These are phyloP conservation scores for Chlorospingus semifuscus DNA, from an alignment of 2,797 vertebrate species.

Conservation along the genomic window DNA sequence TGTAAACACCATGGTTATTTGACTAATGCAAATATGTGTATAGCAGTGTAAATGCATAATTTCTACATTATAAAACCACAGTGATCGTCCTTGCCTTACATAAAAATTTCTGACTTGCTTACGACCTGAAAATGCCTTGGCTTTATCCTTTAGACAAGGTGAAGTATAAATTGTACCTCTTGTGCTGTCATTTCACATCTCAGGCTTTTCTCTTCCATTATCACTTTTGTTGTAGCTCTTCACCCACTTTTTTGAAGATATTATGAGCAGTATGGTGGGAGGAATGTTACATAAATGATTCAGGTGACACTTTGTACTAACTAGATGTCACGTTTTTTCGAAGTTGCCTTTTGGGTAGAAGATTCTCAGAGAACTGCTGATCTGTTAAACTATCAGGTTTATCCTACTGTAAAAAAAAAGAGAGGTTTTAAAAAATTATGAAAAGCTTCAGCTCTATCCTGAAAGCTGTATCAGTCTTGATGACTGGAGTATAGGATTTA, in stretches of 20 bases:
- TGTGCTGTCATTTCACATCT: slow-evolving; percentile 10
- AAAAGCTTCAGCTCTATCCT: background rate
- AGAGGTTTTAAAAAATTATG: background rate
- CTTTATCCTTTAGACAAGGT: slow-evolving; percentile 4
- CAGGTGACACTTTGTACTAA: slow-evolving; percentile 45
- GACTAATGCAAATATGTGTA: background rate
- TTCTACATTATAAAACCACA: background rate
- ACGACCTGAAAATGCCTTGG: slow-evolving; percentile 6
- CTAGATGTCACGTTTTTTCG: slow-evolving; percentile 5
- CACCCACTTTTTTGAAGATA: slow-evolving; percentile 31
- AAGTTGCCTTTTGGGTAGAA: slow-evolving; percentile 28
- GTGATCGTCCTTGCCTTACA: background rate
- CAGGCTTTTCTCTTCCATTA: slow-evolving; percentile 30
- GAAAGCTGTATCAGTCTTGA: background rate
- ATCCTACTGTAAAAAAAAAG: background rate
- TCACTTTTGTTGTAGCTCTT: slow-evolving; percentile 31
- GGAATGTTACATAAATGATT: slow-evolving; percentile 53
- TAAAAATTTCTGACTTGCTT: background rate
- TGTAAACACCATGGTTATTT: background rate
- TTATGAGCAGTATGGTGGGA: slow-evolving; percentile 42
- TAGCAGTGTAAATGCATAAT: background rate
- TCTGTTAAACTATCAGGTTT: background rate
- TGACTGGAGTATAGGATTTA: background rate
- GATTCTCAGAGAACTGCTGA: slow-evolving; percentile 17
- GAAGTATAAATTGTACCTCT: background rate